These are phyloP conservation scores for Callospermophilus lateralis DNA, from an alignment of 2,113 vertebrate genomes.

Conservation along the genomic window DNA sequence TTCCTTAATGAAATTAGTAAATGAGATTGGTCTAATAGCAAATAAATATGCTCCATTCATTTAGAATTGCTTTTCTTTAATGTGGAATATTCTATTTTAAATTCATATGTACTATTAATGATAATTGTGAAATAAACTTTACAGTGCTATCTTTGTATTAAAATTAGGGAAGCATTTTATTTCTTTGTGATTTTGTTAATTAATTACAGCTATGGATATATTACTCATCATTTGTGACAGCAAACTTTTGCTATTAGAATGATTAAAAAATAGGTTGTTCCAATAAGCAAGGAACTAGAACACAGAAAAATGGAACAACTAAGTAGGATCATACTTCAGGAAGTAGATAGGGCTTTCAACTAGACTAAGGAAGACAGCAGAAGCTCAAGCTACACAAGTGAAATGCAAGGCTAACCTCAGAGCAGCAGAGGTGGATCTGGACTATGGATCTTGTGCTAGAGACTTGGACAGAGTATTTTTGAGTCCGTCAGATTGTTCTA, in stretches of 20 bases:
- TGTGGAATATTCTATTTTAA: constrained; percentile 54
- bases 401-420: background rate
- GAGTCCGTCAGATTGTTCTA: background rate
- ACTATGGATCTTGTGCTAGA: background rate
- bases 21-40: constrained; percentile 62
- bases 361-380: background rate
- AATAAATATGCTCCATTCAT: constrained; percentile 56
- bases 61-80: constrained; percentile 64
- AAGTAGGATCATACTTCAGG: background rate
- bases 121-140: constrained; percentile 63
- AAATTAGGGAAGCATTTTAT: constrained; percentile 69
- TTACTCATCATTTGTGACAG: constrained; percentile 30
- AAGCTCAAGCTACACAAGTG: background rate
- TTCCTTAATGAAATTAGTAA: constrained; percentile 71
- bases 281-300: background rate
- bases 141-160: constrained; percentile 61
- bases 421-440: background rate
- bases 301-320: background rate
- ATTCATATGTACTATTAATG: constrained; percentile 52
- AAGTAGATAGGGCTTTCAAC: background rate
- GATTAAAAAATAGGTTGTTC: background rate
- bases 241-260: constrained; percentile 12
- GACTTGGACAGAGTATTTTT: background rate
- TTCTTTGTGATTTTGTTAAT: constrained; percentile 68
- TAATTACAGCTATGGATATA: constrained; percentile 59